A percentile compares a stretch with the other conserved stretches of the same genome.
These are phyloP conservation scores for Drosophila pectinifera DNA, from an alignment of 1,140 invertebrate species.

Conservation along the genomic window DNA sequence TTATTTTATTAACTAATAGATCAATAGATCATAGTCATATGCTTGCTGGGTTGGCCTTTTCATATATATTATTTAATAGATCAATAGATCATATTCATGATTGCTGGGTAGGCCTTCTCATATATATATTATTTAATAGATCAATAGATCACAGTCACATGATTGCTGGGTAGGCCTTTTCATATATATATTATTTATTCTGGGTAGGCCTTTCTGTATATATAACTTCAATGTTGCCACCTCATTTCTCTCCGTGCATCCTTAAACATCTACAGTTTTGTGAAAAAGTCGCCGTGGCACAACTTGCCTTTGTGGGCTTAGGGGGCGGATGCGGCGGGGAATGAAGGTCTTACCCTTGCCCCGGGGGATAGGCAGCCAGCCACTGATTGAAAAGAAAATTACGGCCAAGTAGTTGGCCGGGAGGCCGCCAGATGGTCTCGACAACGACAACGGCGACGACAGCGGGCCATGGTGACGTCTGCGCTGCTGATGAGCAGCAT, in stretches of 20 bases:
- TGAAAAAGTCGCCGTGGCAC: constrained; percentile 29
- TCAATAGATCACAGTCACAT: no score
- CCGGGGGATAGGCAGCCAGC: constrained; percentile 57
- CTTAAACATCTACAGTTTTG: constrained; percentile 4
- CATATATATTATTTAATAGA: no score
- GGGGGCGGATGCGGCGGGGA: background rate
- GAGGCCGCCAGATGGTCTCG: constrained; percentile 56
- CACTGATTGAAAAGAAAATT: constrained; percentile 82
- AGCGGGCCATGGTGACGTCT: constrained; percentile 26
- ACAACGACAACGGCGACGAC: constrained; percentile 15
- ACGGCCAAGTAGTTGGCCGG: constrained; percentile 68
- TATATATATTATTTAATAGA: background rate
- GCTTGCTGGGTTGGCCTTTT: no score
- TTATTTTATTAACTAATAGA: background rate
- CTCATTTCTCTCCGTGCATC: background rate
- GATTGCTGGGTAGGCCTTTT: no score
- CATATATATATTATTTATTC: no score
- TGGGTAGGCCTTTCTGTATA: no score
- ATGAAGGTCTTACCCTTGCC: constrained; percentile 11
- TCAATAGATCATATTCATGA: no score
- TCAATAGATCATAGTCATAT: no score
- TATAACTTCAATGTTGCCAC: background rate
- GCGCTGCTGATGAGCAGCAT: constrained; percentile 62
- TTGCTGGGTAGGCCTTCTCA: background rate
- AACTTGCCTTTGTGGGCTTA: constrained; percentile 59